Base-by-base conservation (phyloP, 2,797 vertebrate genomes). In the Margarornis squamiger region DNA sequence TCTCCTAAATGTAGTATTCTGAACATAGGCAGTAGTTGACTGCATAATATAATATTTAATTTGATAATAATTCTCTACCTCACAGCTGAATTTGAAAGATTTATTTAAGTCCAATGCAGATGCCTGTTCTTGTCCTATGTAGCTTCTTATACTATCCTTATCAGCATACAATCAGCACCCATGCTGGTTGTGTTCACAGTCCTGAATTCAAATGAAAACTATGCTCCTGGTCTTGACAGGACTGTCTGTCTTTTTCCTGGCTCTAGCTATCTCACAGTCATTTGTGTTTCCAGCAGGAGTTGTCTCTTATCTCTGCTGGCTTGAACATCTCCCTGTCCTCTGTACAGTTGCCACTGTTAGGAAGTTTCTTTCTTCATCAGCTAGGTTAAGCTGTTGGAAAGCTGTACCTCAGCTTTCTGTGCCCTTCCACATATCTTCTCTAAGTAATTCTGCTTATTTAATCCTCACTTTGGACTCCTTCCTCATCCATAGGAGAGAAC, bases 401-500 rank as follows among this genome's bases (percentile, higher is more conserved):
- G 12, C 13, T 63, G 48, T 63, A 8, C 30, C 30, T 86, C 66
- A 82, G 21, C 32, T 38, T 82, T 48, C 68, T 90, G 46, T 67
- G 39, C 43, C 38, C 36, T 88, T 43, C 52, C 2, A 2, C 24
- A 4, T 16, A 78, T 14, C 58, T 94, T 17, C 34, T 90, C 63
- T 78, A 70, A 88, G 62, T 86, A 73, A 65, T 78, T 90, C 58
- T 78, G 61, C 85, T 86, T 84, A 62, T 83, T 95, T 92, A 91
- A 91, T 88, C 61, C 72, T 62, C 54, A 38, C 45, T 63, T 80
- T 83, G 75, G 72, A 92, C 68, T 93, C 24, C 34, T 85, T 92
- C 90, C 75, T 80, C 76, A 65, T 74, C 68, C 61, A 51, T 30
- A 86, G 22, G 34, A 85, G 45, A 38, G 43, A 94, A 95, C 85